Conservation (phyloP, 2,113 vertebrate species). For the Misgurnus mizolepis region DNA sequence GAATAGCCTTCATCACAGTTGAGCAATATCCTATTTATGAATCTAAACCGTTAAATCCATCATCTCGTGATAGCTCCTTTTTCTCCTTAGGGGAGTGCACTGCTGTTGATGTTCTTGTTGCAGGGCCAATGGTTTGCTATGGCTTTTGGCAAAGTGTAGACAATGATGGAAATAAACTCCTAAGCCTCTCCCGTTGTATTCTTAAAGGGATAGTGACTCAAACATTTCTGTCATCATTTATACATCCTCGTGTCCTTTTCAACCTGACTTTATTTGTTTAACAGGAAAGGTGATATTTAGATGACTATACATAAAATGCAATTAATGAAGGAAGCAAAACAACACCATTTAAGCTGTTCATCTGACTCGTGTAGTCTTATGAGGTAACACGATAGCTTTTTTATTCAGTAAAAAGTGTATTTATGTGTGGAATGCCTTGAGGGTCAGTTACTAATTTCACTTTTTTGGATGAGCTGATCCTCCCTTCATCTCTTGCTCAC, state of each 20-base stretch:
- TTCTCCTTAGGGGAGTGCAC: conserved; percentile 36
- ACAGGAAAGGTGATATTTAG: not conserved
- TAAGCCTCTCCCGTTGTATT: conserved; percentile 26
- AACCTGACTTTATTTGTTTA: not conserved
- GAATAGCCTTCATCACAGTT: conserved; percentile 9
- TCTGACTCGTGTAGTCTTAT: not conserved
- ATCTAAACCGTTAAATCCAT: not conserved
- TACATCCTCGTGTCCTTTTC: not conserved
- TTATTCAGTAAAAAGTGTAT: not conserved
- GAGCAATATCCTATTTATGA: conserved; percentile 16
- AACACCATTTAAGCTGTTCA: not conserved
- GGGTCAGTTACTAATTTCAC: not conserved
- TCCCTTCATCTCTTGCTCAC: conserved; percentile 8
- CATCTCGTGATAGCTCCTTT: conserved; percentile 22
- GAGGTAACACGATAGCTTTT: not conserved
- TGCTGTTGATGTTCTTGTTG: conserved; percentile 38
- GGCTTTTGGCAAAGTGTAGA: conserved; percentile 38
- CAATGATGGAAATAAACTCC: conserved; percentile 18
- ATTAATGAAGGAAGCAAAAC: not conserved
- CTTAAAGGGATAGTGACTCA: not conserved
- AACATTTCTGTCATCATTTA: not conserved
- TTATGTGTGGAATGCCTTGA: too few relatives aligned
- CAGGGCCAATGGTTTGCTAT: not conserved
- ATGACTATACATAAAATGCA: not conserved
- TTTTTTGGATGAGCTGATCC: not conserved